phyloP scores from a whole-genome alignment of 1,140 invertebrate genomes.

The Pachypeltis micranthus region DNA sequence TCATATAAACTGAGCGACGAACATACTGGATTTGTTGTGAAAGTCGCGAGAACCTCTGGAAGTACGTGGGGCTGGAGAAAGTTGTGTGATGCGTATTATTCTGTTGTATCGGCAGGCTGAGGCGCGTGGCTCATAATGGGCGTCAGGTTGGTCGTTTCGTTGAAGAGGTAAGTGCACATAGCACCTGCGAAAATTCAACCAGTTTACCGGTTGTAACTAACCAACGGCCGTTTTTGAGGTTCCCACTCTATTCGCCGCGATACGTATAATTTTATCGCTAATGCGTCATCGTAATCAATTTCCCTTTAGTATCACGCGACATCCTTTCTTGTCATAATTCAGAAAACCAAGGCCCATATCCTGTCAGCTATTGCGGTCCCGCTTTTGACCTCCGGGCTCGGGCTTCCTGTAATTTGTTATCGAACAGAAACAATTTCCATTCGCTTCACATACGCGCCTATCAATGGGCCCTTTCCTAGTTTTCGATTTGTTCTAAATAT shows the following conservation, averaged over 20 bases:
- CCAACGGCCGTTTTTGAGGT: background rate
- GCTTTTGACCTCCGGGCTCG: background rate
- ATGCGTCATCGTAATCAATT: slow-evolving; percentile 6
- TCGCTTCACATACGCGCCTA: background rate
- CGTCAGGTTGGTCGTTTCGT: too few species aligned
- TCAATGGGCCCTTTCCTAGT: background rate
- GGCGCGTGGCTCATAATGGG: too few species aligned
- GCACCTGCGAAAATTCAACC: too few species aligned
- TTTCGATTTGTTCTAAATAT: background rate
- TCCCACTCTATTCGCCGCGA: background rate
- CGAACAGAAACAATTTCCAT: slow-evolving; percentile 6
- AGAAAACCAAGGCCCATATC: background rate
- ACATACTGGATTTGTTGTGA: too few species aligned
- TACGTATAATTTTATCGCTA: slow-evolving; percentile 1
- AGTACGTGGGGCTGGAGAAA: too few species aligned
- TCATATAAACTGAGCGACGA: too few species aligned
- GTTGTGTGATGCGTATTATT: too few species aligned
- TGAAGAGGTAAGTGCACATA: too few species aligned
- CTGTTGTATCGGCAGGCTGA: too few species aligned
- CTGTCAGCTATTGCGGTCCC: background rate
- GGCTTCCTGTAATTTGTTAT: slow-evolving; percentile 8
- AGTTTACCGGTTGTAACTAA: too few species aligned
- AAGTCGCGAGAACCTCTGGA: too few species aligned
- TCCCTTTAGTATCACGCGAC: background rate
- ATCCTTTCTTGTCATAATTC: slow-evolving; percentile 4